Base-by-base conservation (phyloP, 2,888 invertebrate genomes). In the Zaprionus bogoriensis region DNA sequence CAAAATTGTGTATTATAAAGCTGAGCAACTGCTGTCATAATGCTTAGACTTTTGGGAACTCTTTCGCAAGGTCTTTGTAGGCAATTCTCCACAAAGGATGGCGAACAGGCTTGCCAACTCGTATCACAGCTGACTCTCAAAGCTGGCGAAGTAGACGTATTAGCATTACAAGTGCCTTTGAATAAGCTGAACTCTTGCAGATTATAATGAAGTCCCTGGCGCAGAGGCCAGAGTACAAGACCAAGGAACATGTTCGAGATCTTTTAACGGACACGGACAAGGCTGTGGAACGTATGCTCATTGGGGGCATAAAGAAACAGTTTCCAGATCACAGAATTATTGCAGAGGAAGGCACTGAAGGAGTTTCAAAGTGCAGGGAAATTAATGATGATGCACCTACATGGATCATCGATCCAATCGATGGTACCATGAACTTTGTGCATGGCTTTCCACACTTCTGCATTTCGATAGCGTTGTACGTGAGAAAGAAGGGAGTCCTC, bases 391-490 rank as follows among this genome's bases (percentile, higher is more conserved):
- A 69, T 28, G 63, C 50, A 0, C 76, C 83, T 17, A 82, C 80
- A 2, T 82, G 83, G 80, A 58, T 80, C 12, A 76, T 76, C 4
- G 77, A 82, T 68, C 99, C 99, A 0, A 95, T 99, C 4, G 99
- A 99, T 92, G 99, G 99, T 1, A 99, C 99, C 0, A 95, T 98
- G 93, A 99, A 99, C 91, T 99, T 99, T 90, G 96, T 99, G 2
- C 97, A 97, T 84, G 94, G 95, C 0, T 96, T 97, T 89, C 98
- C 97, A 1, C 95, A 96, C 88, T 95, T 95, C 41, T 96, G 96
- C 85, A 95, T 98, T 79, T 98, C 98, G 0, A 64, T 77, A 7
- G 77, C 72, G 0, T 30, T 75, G 10, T 38, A 48, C 54, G 48
- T 69, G 44, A 7, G 50, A 28, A 39, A 45, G 28, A 14, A 19